Conservation (phyloP, 2,797 vertebrate species). For the Enteromius radiatus region DNA sequence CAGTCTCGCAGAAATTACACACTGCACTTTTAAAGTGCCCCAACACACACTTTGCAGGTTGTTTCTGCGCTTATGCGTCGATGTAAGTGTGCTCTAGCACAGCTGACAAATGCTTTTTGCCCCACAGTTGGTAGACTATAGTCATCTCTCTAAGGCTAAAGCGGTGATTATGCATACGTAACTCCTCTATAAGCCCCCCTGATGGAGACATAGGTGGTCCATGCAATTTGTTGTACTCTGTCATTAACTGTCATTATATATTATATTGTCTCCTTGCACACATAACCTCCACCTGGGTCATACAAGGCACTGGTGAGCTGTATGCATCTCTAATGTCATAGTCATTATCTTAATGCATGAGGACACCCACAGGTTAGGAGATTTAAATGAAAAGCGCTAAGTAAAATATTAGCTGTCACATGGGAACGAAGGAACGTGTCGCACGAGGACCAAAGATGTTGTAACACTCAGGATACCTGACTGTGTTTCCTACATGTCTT, state of each 20-base stretch:
- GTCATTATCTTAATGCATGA: conserved; percentile 37
- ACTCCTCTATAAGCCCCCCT: background rate
- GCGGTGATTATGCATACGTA: background rate
- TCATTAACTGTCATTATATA: conserved; percentile 30
- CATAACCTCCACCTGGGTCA: conserved; percentile 25
- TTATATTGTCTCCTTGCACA: conserved; percentile 25
- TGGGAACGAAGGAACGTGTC: background rate
- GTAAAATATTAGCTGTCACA: background rate
- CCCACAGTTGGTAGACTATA: background rate
- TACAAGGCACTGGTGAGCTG: background rate
- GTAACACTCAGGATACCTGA: background rate
- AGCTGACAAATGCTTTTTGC: conserved; percentile 22
- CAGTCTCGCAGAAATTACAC: background rate
- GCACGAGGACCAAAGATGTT: background rate
- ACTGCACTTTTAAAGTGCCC: conserved; percentile 7
- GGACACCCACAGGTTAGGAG: conserved; percentile 15
- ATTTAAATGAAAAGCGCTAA: conserved; percentile 13
- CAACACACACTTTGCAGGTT: background rate
- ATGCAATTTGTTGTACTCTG: conserved; percentile 1
- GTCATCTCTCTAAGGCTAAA: conserved; percentile 8
- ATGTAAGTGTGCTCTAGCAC: conserved; percentile 48
- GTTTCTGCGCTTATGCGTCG: conserved; percentile 23
- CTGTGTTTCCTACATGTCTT: background rate
- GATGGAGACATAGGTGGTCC: background rate
- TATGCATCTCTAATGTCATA: conserved; percentile 25